Evolutionary conservation across 2,113 vertebrate species (phyloP).

Genomic region (Corythornis madagascariensis): DNA sequence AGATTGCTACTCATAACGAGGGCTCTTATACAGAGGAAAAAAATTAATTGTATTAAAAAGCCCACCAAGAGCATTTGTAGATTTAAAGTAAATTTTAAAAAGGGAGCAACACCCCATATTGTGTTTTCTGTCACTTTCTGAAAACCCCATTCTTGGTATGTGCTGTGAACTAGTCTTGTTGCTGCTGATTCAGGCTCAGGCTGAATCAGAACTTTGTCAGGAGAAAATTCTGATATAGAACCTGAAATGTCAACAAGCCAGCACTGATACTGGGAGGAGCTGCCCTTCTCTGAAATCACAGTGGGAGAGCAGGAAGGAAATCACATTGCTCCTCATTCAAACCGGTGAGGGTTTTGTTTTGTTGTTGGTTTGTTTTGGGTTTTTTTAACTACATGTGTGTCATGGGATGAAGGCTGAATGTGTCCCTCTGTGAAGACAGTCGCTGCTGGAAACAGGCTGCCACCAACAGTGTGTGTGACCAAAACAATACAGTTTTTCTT

Average conservation of each 20-base stretch:
- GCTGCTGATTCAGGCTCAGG: slow-evolving; percentile 42
- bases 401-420: slow-evolving; percentile 10
- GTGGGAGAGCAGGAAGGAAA: slow-evolving; percentile 22
- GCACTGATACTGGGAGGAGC: neutral
- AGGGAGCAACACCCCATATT: slow-evolving; percentile 34
- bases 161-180: slow-evolving; percentile 44
- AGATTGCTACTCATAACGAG: neutral
- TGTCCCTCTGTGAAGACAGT: slow-evolving; percentile 42
- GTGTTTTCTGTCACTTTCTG: slow-evolving; percentile 52
- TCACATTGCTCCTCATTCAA: neutral
- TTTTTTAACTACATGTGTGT: neutral
- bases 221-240: slow-evolving; percentile 9
- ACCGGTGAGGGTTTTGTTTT: neutral
- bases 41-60: neutral
- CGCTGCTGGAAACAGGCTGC: slow-evolving; percentile 41
- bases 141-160: slow-evolving; percentile 26
- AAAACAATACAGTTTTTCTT: slow-evolving; percentile 44
- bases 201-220: slow-evolving; percentile 52
- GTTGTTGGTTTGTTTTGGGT: neutral
- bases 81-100: slow-evolving; percentile 21
- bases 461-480: slow-evolving; percentile 47
- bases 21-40: neutral
- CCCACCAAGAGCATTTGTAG: neutral
- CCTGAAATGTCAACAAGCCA: slow-evolving; percentile 44
- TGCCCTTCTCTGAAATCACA: neutral